phyloP scores from a whole-genome alignment of 2,888 invertebrate genomes.

The Nymphalis c-album region DNA sequence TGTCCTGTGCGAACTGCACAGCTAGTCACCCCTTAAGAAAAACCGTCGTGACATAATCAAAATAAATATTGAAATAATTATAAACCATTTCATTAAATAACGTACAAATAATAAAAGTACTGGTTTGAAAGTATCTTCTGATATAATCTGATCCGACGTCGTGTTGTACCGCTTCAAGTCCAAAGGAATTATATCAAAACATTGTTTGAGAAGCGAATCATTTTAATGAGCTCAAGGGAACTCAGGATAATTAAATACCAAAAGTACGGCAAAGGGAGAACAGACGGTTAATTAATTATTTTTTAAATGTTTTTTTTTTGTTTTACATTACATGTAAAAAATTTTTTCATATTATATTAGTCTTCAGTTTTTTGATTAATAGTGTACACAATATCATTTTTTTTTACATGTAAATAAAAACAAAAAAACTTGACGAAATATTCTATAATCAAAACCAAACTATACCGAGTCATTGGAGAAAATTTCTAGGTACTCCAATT shows the following conservation, averaged over 20 bases:
- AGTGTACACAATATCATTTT: no score
- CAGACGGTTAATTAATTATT: slow-evolving; percentile 13
- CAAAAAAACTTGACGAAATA: no score
- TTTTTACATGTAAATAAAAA: no score
- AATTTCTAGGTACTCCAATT: no score
- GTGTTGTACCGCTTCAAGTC: slow-evolving; percentile 32
- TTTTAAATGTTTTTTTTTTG: neutral
- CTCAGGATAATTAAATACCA: slow-evolving; percentile 30
- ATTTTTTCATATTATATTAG: neutral
- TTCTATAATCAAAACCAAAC: no score
- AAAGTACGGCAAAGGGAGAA: slow-evolving; percentile 19
- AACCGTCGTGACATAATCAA: neutral
- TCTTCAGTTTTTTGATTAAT: no score
- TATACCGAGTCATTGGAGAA: no score
- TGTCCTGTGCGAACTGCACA: no score
- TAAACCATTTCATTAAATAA: neutral
- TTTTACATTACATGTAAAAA: neutral
- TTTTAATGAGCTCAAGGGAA: slow-evolving; percentile 36
- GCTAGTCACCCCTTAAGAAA: no score
- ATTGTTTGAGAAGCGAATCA: slow-evolving; percentile 40
- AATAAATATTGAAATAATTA: neutral
- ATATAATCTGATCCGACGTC: slow-evolving; percentile 31
- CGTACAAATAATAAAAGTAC: slow-evolving; percentile 6
- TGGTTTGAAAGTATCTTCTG: slow-evolving; percentile 15
- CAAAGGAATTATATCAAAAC: slow-evolving; percentile 36